phyloP scores from a whole-genome alignment of 2,113 vertebrate genomes.

The Fulica atra region DNA sequence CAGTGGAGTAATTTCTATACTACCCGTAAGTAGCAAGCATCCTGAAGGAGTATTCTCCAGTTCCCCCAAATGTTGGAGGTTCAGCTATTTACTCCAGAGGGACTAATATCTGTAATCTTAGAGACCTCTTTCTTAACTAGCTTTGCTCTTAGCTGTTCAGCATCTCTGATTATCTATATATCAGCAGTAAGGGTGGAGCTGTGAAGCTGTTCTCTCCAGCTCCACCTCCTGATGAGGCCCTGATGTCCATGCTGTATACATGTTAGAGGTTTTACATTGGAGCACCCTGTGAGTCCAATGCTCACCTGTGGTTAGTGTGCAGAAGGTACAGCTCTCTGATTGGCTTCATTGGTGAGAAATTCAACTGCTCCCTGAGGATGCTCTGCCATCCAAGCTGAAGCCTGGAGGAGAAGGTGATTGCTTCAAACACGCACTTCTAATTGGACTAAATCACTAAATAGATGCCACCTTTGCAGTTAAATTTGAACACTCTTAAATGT shows the following conservation, averaged over 20 bases:
- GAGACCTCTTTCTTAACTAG: not conserved
- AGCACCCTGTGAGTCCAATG: fast-evolving
- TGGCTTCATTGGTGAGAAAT: not conserved
- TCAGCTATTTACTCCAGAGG: not conserved
- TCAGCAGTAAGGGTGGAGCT: not conserved
- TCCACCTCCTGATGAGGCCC: not conserved
- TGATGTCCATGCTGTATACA: fast-evolving
- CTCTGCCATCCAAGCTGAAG: not conserved
- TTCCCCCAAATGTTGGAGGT: not conserved
- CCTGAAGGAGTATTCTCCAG: not conserved
- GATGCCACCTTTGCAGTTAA: not conserved
- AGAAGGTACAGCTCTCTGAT: not conserved
- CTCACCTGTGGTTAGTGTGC: not conserved
- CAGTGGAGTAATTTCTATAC: not conserved
- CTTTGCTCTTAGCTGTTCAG: not conserved
- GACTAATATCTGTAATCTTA: not conserved
- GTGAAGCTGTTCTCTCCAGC: not conserved
- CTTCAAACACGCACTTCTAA: not conserved
- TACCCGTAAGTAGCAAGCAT: not conserved
- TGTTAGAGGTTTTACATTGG: not conserved
- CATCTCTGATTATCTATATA: not conserved
- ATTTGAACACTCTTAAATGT: not conserved
- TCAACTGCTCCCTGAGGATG: not conserved
- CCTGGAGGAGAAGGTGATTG: not conserved
- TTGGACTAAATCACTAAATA: not conserved